Evolutionary conservation across 2,797 vertebrate genomes (phyloP), one percentile per base, ranked within the genome.

Genomic region (Zalophus californianus): DNA sequence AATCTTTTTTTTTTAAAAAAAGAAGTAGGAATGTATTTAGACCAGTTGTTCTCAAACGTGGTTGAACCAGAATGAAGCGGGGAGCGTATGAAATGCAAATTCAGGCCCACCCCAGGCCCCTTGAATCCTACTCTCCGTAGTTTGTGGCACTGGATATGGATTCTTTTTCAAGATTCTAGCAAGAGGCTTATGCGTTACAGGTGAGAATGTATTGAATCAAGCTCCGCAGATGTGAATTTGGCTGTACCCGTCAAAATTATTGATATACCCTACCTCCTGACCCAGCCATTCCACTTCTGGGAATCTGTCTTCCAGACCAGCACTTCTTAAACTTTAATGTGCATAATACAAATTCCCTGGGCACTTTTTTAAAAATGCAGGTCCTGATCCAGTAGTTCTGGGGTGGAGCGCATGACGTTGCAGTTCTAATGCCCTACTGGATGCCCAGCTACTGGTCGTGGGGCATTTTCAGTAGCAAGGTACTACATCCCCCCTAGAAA

Each of bases 201-300:
- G 32, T 38, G 29, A 58, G 62, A 89, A 12, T 58, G 56, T 83
- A 86, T 54, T 35, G 29, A 73, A 60, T 93, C 62, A 35, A 56
- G n/a, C 56, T 93, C 62, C 48, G 27, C 58, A 44, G 62, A 72
- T 12, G n/a, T 16, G 84, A 68, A 9, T 84, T 89, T 86, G 75
- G 48, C 83, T 86, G 41, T n/a, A n/a, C 73, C 82, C 75, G 68
- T 92, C 88, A 86, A 64, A 88, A 82, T 70, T 89, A 79, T 66
- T 52, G 77, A 77, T 23, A 14, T 10, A 52, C n/a, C n/a, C 66
- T 54, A 11, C 38, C 82, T 91, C 77, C 41, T 10, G 35, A 62
- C 48, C 78, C 78, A 62, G 77, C 32, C 62, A 32, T 41, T 48
- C 35, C 64, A 70, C 56, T 87, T 77, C 70, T 58, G 66, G 58